These are phyloP conservation scores for Dermochelys coriacea DNA, from an alignment of 2,797 vertebrate genomes.

Conservation along the genomic window DNA sequence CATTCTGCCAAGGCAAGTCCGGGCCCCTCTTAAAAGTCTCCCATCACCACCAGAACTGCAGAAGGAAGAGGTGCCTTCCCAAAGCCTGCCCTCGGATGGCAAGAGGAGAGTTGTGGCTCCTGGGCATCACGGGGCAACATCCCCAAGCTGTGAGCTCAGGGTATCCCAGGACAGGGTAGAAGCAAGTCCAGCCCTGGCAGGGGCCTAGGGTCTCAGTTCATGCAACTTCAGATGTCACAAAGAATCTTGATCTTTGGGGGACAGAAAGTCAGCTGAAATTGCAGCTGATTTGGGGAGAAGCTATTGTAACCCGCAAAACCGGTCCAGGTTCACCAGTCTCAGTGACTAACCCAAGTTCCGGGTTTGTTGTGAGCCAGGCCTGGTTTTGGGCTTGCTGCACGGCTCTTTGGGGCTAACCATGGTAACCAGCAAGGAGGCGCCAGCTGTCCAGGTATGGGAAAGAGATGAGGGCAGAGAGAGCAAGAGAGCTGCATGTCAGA, in stretches of 20 bases:
- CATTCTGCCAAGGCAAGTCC: conserved; percentile 32
- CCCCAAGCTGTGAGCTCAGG: background rate
- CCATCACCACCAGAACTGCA: background rate
- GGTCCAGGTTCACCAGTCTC: background rate
- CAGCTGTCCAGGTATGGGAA: no score
- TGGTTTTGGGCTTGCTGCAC: background rate
- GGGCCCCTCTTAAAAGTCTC: background rate
- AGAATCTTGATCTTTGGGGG: background rate
- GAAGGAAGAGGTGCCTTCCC: background rate
- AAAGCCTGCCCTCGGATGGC: background rate
- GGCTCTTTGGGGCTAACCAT: background rate
- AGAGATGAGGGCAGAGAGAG: background rate
- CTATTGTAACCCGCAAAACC: background rate
- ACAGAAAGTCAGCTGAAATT: background rate
- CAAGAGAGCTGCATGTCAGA: background rate
- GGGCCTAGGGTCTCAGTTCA: background rate
- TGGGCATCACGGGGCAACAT: no score
- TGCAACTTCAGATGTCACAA: fast-evolving
- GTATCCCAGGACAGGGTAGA: background rate
- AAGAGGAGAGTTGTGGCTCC: background rate
- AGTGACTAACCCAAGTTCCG: no score
- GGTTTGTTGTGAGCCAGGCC: no score
- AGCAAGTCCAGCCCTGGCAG: background rate
- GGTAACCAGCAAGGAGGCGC: no score
- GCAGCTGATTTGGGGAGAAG: background rate